phyloP scores from a whole-genome alignment of 2,113 vertebrate species.

The Hippocampus comes region DNA sequence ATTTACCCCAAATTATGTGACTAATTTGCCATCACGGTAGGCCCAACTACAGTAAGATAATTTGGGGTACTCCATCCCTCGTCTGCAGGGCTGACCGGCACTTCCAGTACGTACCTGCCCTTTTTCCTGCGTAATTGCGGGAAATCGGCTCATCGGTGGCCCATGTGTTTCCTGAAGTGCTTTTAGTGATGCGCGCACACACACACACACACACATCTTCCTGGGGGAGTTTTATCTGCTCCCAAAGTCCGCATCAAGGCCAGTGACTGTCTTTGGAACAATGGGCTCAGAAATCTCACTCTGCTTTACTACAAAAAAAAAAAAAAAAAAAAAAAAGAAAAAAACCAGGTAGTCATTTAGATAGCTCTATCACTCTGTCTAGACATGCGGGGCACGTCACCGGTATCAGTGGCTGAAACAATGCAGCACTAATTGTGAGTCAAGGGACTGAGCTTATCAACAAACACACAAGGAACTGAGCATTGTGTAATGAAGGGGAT shows the following conservation, averaged over 20 bases:
- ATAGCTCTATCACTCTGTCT: slow-evolving; percentile 69
- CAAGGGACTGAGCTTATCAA: slow-evolving; percentile 28
- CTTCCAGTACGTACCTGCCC: slow-evolving; percentile 34
- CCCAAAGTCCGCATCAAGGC: slow-evolving; percentile 58
- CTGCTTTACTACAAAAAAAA: slow-evolving; percentile 15
- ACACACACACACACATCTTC: slow-evolving; percentile 57
- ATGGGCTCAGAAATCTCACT: slow-evolving; percentile 62
- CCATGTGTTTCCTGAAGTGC: slow-evolving; percentile 62
- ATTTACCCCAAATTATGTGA: no score
- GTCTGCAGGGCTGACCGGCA: neutral
- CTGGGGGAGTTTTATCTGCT: slow-evolving; percentile 61
- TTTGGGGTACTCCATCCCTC: neutral
- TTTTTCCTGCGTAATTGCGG: slow-evolving; percentile 40
- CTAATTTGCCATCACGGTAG: neutral
- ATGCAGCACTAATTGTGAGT: slow-evolving; percentile 43
- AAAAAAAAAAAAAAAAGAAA: neutral
- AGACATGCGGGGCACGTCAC: slow-evolving; percentile 47
- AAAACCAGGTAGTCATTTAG: slow-evolving; percentile 60
- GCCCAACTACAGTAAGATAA: neutral
- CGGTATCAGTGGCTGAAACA: slow-evolving; percentile 48
- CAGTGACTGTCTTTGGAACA: slow-evolving; percentile 56
- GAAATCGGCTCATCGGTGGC: slow-evolving; percentile 44
- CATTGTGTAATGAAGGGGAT: slow-evolving; percentile 25
- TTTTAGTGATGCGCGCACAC: slow-evolving; percentile 55
- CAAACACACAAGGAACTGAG: slow-evolving; percentile 35